Evolutionary conservation across 2,797 vertebrate species (phyloP).

Genomic region (Valencia hispanica): DNA sequence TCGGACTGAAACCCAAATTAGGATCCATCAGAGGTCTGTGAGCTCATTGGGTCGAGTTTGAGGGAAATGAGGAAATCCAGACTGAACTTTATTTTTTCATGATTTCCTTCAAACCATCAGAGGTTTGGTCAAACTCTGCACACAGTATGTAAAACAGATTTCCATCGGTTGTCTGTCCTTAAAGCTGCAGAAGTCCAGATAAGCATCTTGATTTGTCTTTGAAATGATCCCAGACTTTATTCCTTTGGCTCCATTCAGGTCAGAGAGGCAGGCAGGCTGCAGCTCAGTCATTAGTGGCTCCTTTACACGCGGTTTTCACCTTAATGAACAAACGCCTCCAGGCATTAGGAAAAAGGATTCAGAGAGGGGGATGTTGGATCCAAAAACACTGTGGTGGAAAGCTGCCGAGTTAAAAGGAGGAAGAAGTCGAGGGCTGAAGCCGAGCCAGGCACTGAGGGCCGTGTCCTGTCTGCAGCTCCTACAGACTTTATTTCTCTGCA

Average conservation of each 20-base stretch:
- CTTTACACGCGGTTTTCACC: constrained; percentile 20
- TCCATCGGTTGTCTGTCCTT: constrained; percentile 55
- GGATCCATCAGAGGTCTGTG: constrained; percentile 34
- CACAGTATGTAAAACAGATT: constrained; percentile 60
- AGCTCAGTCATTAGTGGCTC: constrained; percentile 48
- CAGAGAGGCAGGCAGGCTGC: constrained; percentile 32
- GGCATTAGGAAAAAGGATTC: constrained; percentile 11
- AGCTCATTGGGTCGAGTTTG: constrained; percentile 50
- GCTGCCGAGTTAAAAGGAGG: constrained; percentile 31
- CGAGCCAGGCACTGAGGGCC: constrained; percentile 40
- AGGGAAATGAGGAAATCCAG: constrained; percentile 57
- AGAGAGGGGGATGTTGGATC: constrained; percentile 30
- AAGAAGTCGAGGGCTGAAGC: constrained; percentile 36
- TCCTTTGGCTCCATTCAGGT: constrained; percentile 15
- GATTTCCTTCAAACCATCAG: constrained; percentile 61
- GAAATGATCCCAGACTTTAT: constrained; percentile 56
- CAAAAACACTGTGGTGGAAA: constrained; percentile 51
- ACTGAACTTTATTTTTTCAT: constrained; percentile 64
- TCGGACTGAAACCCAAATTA: constrained; percentile 27
- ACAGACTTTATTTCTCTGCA: constrained; percentile 20
- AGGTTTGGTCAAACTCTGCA: constrained; percentile 51
- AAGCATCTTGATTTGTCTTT: constrained; percentile 71
- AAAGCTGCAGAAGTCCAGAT: constrained; percentile 67
- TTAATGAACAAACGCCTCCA: constrained; percentile 31
- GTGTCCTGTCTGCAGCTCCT: constrained; percentile 37